These are phyloP conservation scores for Coptodon bakossiorum DNA, from an alignment of 2,113 vertebrate genomes.

Conservation along the genomic window DNA sequence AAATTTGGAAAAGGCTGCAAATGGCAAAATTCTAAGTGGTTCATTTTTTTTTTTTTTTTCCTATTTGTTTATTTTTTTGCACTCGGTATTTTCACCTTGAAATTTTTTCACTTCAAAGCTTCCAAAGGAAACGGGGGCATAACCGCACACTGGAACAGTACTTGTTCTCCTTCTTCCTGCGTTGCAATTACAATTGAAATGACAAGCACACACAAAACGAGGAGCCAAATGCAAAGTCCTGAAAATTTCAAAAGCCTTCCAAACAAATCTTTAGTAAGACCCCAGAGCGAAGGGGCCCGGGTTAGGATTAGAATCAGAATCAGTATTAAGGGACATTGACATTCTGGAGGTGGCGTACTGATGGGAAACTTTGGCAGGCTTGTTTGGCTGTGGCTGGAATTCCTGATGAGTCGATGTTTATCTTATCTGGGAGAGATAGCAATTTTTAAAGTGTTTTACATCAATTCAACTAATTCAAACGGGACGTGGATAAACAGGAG, in stretches of 20 bases:
- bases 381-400: constrained; percentile 31
- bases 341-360: constrained; percentile 27
- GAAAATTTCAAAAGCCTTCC: constrained; percentile 75
- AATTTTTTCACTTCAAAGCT: not conserved
- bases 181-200: constrained; percentile 75
- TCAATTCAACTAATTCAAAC: constrained; percentile 44
- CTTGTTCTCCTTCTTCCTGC: constrained; percentile 18
- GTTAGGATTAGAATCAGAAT: constrained; percentile 48
- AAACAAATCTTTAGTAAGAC: constrained; percentile 60
- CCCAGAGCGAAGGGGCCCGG: constrained; percentile 17
- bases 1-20: not conserved
- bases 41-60: not conserved
- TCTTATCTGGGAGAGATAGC: constrained; percentile 40
- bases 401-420: constrained; percentile 57
- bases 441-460: constrained; percentile 55
- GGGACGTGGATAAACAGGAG: constrained; percentile 9
- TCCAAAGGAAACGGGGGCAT: not conserved
- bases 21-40: not conserved
- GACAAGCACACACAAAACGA: constrained; percentile 46
- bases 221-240: constrained; percentile 72
- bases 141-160: not conserved
- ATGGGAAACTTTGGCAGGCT: constrained; percentile 50
- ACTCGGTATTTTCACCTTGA: not conserved
- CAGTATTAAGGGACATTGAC: constrained; percentile 45
- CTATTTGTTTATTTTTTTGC: not conserved